phyloP scores from a whole-genome alignment of 1,140 invertebrate genomes.

The Drosophila sp. region DNA sequence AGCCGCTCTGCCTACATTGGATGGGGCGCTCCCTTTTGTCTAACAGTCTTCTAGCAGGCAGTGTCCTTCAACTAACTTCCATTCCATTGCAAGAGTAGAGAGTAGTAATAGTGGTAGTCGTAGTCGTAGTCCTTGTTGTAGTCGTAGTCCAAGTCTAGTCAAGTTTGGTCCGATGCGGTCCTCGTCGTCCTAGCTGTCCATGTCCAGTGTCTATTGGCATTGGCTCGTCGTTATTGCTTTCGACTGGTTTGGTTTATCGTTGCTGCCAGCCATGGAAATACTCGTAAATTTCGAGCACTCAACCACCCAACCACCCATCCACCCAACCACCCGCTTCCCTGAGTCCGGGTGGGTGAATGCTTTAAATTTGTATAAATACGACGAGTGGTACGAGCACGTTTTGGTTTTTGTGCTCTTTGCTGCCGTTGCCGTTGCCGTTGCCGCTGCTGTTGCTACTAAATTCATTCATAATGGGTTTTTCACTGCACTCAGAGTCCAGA shows the following conservation, averaged over 20 bases:
- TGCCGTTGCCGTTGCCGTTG: conserved; percentile 35
- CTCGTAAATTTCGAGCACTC: conserved; percentile 75
- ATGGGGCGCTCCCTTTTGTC: conserved; percentile 28
- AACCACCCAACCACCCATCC: neutral
- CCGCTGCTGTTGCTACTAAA: conserved; percentile 65
- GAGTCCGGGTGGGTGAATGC: conserved; percentile 43
- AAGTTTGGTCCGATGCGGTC: conserved; percentile 37
- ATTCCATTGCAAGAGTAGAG: conserved; percentile 31
- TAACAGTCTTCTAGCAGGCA: conserved; percentile 7
- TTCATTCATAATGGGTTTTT: conserved; percentile 83
- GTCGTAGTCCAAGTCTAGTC: conserved; percentile 43
- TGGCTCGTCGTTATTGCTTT: conserved; percentile 74
- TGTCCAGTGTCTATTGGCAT: conserved; percentile 63
- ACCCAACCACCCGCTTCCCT: neutral
- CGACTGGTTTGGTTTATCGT: conserved; percentile 76
- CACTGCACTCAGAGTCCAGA: conserved; percentile 38
- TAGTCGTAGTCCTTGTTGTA: conserved; percentile 16
- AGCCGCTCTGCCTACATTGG: conserved; percentile 39
- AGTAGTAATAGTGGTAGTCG: conserved; percentile 1
- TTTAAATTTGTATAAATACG: conserved; percentile 69
- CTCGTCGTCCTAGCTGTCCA: conserved; percentile 26
- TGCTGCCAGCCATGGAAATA: conserved; percentile 76
- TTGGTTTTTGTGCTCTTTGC: conserved; percentile 71
- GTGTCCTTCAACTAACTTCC: conserved; percentile 70
- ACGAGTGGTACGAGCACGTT: conserved; percentile 49